Conservation (phyloP, 1,140 invertebrate genomes). For the Wasmannia auropunctata region DNA sequence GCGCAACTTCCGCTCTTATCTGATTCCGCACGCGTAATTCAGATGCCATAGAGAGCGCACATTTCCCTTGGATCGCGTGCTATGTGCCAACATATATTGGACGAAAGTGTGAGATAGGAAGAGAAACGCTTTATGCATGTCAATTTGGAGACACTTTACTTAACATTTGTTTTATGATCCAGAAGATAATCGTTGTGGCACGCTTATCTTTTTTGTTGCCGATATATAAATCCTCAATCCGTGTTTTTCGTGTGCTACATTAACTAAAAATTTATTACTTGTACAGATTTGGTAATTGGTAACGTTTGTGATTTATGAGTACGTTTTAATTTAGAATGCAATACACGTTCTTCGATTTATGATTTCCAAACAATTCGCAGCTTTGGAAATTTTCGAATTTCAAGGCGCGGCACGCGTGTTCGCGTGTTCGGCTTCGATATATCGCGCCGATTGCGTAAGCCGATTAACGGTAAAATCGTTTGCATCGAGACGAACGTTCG, state of each 20-base stretch:
- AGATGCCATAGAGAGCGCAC: not conserved
- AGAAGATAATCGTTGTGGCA: not conserved
- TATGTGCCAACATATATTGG: not conserved
- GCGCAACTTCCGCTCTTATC: not conserved
- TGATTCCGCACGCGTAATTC: not conserved
- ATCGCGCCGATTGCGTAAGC: conserved; percentile 72
- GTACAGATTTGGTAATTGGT: not conserved
- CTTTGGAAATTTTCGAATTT: conserved; percentile 2
- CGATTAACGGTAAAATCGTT: conserved; percentile 73
- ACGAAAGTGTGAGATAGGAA: too few relatives aligned
- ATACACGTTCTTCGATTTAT: not conserved
- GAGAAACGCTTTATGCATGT: not conserved
- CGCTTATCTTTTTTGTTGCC: not conserved
- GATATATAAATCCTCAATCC: not conserved
- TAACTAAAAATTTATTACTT: not conserved
- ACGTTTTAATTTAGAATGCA: not conserved
- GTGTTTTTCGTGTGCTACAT: not conserved
- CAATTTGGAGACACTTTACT: not conserved
- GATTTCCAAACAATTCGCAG: not conserved
- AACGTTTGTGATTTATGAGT: not conserved
- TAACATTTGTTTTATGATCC: not conserved
- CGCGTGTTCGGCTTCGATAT: conserved; percentile 67
- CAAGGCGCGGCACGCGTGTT: conserved; percentile 54
- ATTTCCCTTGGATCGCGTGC: not conserved
- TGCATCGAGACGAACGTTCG: conserved; percentile 25